Evolutionary conservation across 2,113 vertebrate genomes (phyloP), one percentile per base, ranked within the genome.

Genomic region (Potamarius usumacintae): DNA sequence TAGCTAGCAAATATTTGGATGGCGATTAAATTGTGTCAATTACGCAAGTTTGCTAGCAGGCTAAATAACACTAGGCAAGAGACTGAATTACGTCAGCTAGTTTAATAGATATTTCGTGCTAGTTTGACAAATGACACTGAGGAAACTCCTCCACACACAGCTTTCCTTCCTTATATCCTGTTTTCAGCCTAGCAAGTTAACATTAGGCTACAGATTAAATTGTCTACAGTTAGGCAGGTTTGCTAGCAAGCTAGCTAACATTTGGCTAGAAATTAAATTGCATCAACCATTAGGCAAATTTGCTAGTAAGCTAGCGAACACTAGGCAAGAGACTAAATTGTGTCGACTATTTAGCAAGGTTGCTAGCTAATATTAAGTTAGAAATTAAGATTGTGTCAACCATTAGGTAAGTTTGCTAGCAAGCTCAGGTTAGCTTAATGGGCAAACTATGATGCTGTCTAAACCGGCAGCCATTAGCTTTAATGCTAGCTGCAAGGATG

Each of bases 81-180:
- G 6, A 20, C 8, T 10, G 20, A 76, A 22, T 50, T 22, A 6
- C 2, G 22, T 53, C 12, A n/a, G 34, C 34, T 42, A 42, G 42
- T 42, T 42, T 4, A 42, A 42, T 42, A 42, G 34, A 71, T 78
- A 86, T 85, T 90, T 89, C 88, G 86, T 3, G 42, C 50, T 77
- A 7, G 25, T 87, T 67, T 81, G 86, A 83, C 84, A 53, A 82
- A 76, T 48, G 83, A 42, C 88, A 58, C 1, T 82, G 77, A 86
- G 86, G 91, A 90, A 87, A 74, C 84, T 25, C n/a, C 67, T 85
- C 42, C 34, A 57, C 84, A 57, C 84, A 18, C 86, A 84, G 30
- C 84, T 88, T 90, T 87, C 85, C 88, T 88, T 52, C 57, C 86
- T 82, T 57, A 57, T 77, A 83, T 91, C 90, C 91, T 91, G 90